Percentiles rank a stretch among this genome's conserved stretches.
Conservation (phyloP, 1,140 invertebrate genomes). For the Pomacea maculata region DNA sequence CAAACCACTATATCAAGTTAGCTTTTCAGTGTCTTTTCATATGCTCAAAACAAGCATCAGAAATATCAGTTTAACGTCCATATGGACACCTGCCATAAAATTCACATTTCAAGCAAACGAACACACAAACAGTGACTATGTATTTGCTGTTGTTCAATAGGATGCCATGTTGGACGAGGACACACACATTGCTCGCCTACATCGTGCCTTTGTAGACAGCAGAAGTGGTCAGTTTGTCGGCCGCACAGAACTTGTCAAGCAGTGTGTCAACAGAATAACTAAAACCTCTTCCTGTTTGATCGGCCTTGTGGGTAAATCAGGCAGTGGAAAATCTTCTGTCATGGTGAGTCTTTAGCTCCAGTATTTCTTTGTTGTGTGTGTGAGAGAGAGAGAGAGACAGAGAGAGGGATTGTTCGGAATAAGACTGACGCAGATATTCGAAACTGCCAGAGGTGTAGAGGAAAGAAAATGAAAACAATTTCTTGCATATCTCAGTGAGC, state of each 20-base stretch:
- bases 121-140: background rate
- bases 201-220: constrained; percentile 52
- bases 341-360: constrained; percentile 47
- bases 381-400: too few species aligned
- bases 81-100: too few species aligned
- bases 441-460: too few species aligned
- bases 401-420: too few species aligned
- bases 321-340: constrained; percentile 64
- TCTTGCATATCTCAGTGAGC: too few species aligned
- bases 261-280: constrained; percentile 49
- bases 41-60: too few species aligned
- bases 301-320: constrained; percentile 59
- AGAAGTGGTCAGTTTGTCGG: constrained; percentile 53
- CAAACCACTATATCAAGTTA: too few species aligned
- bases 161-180: constrained; percentile 55
- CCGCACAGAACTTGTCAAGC: constrained; percentile 51
- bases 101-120: background rate
- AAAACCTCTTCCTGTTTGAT: constrained; percentile 51
- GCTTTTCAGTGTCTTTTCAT: background rate
- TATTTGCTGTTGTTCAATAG: constrained; percentile 31
- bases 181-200: constrained; percentile 51
- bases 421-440: too few species aligned
- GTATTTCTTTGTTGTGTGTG: background rate
- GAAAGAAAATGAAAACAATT: too few species aligned
- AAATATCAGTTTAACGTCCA: too few species aligned